phyloP scores from a whole-genome alignment of 2,797 vertebrate genomes.

The Characodon lateralis region DNA sequence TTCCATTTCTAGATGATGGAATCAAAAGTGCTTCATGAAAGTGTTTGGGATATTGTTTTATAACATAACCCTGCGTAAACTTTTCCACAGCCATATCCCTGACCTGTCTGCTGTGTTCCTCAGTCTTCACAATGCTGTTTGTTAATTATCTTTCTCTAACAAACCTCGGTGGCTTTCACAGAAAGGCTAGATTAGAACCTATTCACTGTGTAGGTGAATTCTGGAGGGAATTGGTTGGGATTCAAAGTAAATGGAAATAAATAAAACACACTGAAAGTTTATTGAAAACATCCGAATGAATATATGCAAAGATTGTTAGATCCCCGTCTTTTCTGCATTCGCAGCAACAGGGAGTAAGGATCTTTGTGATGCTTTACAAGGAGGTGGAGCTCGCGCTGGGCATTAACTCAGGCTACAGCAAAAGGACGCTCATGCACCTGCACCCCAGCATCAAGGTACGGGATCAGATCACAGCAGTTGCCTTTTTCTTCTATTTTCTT shows the following conservation, averaged over 20 bases:
- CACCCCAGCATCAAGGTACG: conserved; percentile 95
- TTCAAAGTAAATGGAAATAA: too few relatives aligned
- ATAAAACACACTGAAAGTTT: not conserved
- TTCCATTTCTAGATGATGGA: not conserved
- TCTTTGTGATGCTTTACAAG: conserved; percentile 97
- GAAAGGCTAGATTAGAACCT: not conserved
- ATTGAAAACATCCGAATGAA: not conserved
- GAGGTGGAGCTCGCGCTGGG: conserved; percentile 96
- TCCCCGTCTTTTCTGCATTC: conserved; percentile 1
- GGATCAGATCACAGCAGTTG: not conserved
- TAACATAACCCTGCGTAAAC: not conserved
- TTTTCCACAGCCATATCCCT: not conserved
- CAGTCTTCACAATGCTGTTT: not conserved
- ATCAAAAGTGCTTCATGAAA: too few relatives aligned
- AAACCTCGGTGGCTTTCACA: not conserved
- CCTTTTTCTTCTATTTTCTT: not conserved
- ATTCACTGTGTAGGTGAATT: not conserved
- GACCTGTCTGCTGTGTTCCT: not conserved
- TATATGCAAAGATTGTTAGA: not conserved
- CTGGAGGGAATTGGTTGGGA: too few relatives aligned
- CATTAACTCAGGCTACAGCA: conserved; percentile 98
- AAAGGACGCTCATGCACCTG: conserved; percentile 88
- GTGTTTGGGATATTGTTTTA: not conserved
- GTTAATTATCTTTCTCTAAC: not conserved
- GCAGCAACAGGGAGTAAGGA: conserved; percentile 94